Evolutionary conservation across 35 echinoderm and acorn worm species (phyloP).

Genomic region (Heliocidaris erythrogramma): DNA sequence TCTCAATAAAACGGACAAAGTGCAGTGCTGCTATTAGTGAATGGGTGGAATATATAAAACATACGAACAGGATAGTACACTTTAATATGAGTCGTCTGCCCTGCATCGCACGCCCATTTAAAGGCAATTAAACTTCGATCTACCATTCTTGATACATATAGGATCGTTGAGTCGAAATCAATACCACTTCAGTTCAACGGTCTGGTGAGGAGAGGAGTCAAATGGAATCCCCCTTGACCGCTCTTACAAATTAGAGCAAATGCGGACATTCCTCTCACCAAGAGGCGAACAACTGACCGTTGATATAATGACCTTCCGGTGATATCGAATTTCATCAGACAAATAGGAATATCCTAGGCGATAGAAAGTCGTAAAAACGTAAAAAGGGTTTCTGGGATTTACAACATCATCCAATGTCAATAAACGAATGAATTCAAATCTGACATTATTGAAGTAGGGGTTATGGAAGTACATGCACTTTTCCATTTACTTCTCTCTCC

Average conservation of each 20-base stretch:
- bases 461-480: background rate
- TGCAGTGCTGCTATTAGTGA: background rate
- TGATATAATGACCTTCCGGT: slow-evolving; percentile 16
- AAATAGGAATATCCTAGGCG: background rate
- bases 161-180: background rate
- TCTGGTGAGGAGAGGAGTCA: background rate
- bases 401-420: background rate
- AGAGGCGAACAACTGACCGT: background rate
- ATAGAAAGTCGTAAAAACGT: background rate
- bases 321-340: background rate
- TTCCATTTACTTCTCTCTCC: background rate
- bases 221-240: background rate
- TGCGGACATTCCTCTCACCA: background rate
- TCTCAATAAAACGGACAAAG: background rate
- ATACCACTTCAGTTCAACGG: background rate
- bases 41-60: background rate
- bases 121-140: slow-evolving; percentile 11
- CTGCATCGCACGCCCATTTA: background rate
- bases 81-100: background rate
- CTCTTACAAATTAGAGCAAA: slow-evolving; percentile 1
- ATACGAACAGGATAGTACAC: background rate
- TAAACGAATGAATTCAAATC: background rate
- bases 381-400: background rate
- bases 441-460: background rate
- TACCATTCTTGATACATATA: background rate